phyloP scores from a whole-genome alignment of 2,797 vertebrate species.

The Rousettus madagascariensis region DNA sequence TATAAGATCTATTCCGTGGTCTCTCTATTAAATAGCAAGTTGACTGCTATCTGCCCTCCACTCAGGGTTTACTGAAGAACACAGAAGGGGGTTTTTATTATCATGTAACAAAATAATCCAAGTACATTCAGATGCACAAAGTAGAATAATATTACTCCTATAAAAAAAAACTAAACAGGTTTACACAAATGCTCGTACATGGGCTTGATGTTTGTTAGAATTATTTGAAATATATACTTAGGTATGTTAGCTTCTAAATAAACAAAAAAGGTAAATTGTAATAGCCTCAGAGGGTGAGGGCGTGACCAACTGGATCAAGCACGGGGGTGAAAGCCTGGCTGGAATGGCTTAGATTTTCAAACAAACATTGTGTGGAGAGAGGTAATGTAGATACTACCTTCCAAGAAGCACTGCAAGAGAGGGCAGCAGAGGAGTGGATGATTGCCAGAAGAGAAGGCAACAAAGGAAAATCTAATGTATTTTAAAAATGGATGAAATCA shows the following conservation, averaged over 20 bases:
- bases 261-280: background rate
- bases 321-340: background rate
- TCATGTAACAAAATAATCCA: constrained; percentile 33
- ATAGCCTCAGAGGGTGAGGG: background rate
- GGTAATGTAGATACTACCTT: background rate
- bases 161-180: background rate
- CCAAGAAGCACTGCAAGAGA: background rate
- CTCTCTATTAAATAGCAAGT: constrained; percentile 26
- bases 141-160: background rate
- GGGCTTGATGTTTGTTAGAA: background rate
- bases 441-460: background rate
- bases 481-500: constrained; percentile 2
- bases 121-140: background rate
- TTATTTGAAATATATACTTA: background rate
- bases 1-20: background rate
- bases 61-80: background rate
- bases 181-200: background rate
- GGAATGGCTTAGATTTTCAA: background rate
- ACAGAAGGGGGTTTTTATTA: background rate
- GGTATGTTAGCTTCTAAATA: background rate
- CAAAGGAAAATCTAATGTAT: background rate
- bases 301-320: background rate
- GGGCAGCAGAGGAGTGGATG: background rate
- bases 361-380: background rate
- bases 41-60: background rate